Conservation (phyloP, 2,888 invertebrate genomes). For the Pemphredon lugubris region DNA sequence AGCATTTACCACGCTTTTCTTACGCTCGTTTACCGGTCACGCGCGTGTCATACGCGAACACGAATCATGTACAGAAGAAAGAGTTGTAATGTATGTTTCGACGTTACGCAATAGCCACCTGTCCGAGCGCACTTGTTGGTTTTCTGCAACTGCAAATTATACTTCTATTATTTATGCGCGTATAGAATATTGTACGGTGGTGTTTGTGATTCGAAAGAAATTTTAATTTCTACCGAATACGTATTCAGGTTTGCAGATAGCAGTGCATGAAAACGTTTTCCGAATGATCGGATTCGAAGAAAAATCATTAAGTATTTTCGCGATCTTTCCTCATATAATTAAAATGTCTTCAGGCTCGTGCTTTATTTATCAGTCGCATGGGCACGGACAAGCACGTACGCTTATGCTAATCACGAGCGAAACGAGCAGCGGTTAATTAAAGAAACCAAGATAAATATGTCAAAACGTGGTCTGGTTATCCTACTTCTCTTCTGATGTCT, state of each 20-base stretch:
- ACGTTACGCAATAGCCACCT: slow-evolving; percentile 39
- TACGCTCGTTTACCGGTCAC: slow-evolving; percentile 2
- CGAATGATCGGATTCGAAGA: no score
- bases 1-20: not conserved
- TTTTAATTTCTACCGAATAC: no score
- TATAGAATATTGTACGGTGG: no score
- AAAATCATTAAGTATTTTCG: not conserved
- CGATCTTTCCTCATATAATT: no score
- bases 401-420: not conserved
- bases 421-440: slow-evolving; percentile 9
- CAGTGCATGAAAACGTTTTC: no score
- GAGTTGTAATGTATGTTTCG: not conserved
- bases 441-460: not conserved
- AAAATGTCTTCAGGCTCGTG: not conserved
- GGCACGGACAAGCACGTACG: not conserved
- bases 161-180: no score
- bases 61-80: not conserved
- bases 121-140: not conserved
- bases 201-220: no score
- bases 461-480: not conserved
- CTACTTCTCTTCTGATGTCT: not conserved
- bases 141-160: not conserved
- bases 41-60: not conserved
- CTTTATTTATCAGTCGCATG: not conserved
- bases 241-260: no score